Conservation (phyloP, 2,797 vertebrate genomes). For the Heliangelus exortis region DNA sequence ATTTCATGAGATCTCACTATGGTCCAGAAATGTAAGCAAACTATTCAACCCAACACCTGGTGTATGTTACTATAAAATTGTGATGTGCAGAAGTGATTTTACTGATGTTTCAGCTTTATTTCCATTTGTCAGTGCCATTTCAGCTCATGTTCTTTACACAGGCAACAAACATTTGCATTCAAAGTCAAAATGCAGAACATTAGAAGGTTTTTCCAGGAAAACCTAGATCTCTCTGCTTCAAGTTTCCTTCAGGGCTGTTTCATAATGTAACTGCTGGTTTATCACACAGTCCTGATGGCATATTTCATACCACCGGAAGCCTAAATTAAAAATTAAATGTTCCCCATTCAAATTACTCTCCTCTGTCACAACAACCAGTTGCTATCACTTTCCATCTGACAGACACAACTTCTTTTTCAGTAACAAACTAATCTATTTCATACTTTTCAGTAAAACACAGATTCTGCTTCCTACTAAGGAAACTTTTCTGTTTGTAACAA, state of each 20-base stretch:
- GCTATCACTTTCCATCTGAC: background rate
- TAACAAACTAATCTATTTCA: background rate
- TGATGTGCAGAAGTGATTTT: background rate
- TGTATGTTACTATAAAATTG: background rate
- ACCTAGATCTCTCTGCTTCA: background rate
- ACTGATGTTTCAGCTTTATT: background rate
- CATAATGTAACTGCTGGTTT: background rate
- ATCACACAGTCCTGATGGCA: background rate
- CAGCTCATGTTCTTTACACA: background rate
- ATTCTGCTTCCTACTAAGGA: background rate
- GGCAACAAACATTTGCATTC: background rate
- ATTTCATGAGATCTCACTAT: background rate
- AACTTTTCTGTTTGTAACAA: background rate
- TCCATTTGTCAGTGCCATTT: background rate
- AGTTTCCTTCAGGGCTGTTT: background rate
- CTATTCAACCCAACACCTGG: background rate
- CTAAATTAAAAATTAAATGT: conserved; percentile 3
- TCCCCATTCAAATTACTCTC: background rate
- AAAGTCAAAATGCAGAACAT: background rate
- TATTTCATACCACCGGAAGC: background rate
- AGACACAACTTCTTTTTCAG: background rate
- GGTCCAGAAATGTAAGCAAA: background rate
- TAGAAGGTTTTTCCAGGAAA: background rate
- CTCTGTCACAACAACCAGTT: background rate
- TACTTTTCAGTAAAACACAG: background rate